Evolutionary conservation across 2,113 vertebrate genomes (phyloP).

Genomic region (Narcine bancroftii): DNA sequence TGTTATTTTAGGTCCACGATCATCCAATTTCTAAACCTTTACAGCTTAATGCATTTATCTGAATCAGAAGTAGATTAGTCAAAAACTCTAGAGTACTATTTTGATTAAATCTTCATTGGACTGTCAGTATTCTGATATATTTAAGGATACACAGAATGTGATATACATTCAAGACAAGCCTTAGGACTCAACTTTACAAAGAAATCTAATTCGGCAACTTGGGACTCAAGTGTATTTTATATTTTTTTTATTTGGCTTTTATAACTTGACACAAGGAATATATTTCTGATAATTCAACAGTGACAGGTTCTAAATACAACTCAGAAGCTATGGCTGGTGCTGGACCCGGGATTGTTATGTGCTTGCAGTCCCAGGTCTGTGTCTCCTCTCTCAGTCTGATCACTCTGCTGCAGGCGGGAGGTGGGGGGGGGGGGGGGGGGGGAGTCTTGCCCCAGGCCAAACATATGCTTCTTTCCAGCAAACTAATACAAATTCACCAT

Average conservation of each 20-base stretch:
- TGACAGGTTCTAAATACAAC: constrained; percentile 38
- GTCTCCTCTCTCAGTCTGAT: constrained; percentile 67
- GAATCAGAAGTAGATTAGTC: constrained; percentile 10
- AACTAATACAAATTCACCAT: constrained; percentile 99
- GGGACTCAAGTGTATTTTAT: neutral
- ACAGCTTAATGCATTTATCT: constrained; percentile 27
- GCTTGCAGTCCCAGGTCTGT: constrained; percentile 51
- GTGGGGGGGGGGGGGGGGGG: too few relatives aligned
- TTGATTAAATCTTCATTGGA: constrained; percentile 33
- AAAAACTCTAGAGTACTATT: neutral
- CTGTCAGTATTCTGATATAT: constrained; percentile 14
- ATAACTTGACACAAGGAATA: constrained; percentile 20
- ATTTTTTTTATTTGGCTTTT: neutral
- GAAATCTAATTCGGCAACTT: neutral
- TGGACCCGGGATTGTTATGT: constrained; percentile 34
- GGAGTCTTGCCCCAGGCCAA: constrained; percentile 96
- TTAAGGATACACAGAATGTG: constrained; percentile 27
- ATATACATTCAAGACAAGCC: constrained; percentile 9
- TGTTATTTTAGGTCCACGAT: constrained; percentile 19
- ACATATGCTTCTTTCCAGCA: constrained; percentile 99
- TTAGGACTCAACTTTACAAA: constrained; percentile 13
- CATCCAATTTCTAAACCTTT: neutral
- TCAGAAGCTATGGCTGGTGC: constrained; percentile 35
- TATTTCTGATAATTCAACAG: constrained; percentile 33
- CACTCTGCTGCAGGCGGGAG: constrained; percentile 88